Evolutionary conservation across 2,113 vertebrate species (phyloP).

Genomic region (Stigmatopora argus): DNA sequence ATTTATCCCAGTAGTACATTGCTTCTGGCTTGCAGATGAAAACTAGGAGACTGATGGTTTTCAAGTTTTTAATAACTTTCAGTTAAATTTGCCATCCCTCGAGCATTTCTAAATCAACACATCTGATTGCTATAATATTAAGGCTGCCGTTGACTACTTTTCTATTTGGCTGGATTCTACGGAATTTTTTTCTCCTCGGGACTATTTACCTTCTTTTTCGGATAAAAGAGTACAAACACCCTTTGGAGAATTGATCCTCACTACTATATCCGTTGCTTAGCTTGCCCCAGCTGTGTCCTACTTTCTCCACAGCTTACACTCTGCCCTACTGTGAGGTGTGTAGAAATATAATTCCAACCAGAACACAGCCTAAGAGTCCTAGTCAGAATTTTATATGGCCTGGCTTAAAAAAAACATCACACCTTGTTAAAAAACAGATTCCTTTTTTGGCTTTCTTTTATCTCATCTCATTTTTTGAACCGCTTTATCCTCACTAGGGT

Average conservation of each 20-base stretch:
- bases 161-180: background rate
- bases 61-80: conserved; percentile 42
- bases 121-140: background rate
- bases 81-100: background rate
- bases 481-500: too few relatives aligned
- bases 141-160: background rate
- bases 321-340: conserved; percentile 15
- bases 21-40: conserved; percentile 34
- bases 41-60: conserved; percentile 15
- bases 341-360: conserved; percentile 38
- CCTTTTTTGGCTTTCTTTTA: background rate
- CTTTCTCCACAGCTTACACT: conserved; percentile 44
- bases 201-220: conserved; percentile 5
- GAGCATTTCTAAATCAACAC: conserved; percentile 10
- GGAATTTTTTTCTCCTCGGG: background rate
- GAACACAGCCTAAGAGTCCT: conserved; percentile 27
- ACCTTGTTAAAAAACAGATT: conserved; percentile 23
- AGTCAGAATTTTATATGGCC: conserved; percentile 23
- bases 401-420: conserved; percentile 29
- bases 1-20: background rate
- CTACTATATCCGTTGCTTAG: conserved; percentile 31
- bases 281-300: conserved; percentile 59
- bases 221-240: conserved; percentile 14
- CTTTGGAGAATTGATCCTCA: conserved; percentile 37
- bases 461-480: too few relatives aligned